phyloP scores from a whole-genome alignment of 2,888 invertebrate species.

The Xestobium rufovillosum region DNA sequence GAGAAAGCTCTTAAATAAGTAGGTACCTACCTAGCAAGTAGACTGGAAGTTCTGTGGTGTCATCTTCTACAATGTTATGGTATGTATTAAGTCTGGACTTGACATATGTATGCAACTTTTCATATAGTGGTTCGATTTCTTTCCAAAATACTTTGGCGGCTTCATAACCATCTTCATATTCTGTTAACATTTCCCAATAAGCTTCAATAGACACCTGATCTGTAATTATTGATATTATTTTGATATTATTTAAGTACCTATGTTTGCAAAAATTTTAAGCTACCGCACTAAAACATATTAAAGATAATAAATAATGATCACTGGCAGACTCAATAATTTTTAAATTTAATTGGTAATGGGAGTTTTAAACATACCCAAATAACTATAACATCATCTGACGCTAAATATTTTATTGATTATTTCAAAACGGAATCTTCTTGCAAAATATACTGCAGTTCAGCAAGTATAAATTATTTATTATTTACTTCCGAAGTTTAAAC shows the following conservation, averaged over 20 bases:
- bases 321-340: too few species aligned
- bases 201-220: conserved; percentile 32
- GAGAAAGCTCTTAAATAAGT: too few species aligned
- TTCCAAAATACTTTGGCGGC: conserved; percentile 50
- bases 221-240: too few species aligned
- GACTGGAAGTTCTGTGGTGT: conserved; percentile 41
- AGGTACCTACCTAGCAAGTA: conserved; percentile 48
- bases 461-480: conserved; percentile 23
- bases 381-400: too few species aligned
- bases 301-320: too few species aligned
- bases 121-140: conserved; percentile 49
- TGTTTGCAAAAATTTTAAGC: too few species aligned
- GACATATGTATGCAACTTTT: conserved; percentile 50
- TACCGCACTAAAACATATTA: too few species aligned
- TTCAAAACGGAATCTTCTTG: too few species aligned
- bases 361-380: too few species aligned
- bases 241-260: too few species aligned
- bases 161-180: conserved; percentile 47
- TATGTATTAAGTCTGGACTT: conserved; percentile 44
- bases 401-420: too few species aligned
- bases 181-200: conserved; percentile 51
- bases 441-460: too few species aligned
- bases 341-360: background rate
- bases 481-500: conserved; percentile 28
- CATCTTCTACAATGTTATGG: conserved; percentile 43